Percentiles rank a stretch among this genome's conserved stretches.
phyloP scores from a whole-genome alignment of 1,140 invertebrate genomes.

The Fopius arisanus region DNA sequence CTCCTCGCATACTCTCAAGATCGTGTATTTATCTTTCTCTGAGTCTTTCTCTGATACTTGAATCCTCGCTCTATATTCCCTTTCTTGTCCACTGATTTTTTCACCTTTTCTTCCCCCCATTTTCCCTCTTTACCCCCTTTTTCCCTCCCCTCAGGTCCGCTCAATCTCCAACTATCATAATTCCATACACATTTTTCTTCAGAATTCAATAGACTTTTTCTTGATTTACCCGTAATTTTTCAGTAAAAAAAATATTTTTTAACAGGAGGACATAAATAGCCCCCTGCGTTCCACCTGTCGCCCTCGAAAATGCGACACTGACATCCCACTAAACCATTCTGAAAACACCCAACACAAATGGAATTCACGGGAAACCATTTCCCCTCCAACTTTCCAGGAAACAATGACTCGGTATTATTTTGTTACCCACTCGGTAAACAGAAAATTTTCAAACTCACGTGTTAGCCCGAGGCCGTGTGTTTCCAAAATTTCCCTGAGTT shows the following conservation, averaged over 20 bases:
- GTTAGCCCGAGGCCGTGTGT: neutral
- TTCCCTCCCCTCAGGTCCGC: no score
- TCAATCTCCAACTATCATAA: no score
- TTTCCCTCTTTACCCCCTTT: neutral
- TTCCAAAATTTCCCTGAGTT: neutral
- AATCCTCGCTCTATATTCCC: constrained; percentile 43
- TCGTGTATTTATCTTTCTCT: constrained; percentile 16
- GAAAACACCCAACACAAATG: neutral
- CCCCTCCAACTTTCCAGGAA: neutral
- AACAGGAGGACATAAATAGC: neutral
- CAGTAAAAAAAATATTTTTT: no score
- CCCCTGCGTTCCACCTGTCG: neutral
- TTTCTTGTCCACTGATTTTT: neutral
- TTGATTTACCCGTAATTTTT: no score
- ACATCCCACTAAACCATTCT: neutral
- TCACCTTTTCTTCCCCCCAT: neutral
- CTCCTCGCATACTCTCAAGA: constrained; percentile 18
- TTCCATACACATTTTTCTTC: no score
- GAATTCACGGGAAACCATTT: neutral
- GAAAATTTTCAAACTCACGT: neutral
- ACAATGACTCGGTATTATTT: neutral
- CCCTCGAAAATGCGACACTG: constrained; percentile 1
- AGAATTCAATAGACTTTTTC: no score
- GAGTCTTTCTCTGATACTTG: constrained; percentile 15
- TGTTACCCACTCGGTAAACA: neutral